Evolutionary conservation across 2,888 invertebrate genomes (phyloP).

Genomic region (Drosophila maculinotata): DNA sequence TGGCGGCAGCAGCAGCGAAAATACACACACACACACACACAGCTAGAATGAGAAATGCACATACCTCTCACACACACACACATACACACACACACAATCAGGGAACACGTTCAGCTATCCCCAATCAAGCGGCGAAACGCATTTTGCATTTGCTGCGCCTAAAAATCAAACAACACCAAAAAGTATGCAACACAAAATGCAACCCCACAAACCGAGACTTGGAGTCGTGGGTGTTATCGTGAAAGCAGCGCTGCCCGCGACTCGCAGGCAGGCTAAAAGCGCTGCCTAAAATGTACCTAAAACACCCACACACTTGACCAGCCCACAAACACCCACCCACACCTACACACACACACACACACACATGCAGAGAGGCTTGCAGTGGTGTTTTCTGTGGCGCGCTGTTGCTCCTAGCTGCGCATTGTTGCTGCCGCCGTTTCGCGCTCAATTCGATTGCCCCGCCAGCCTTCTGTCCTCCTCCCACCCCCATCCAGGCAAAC

Average conservation of each 20-base stretch:
- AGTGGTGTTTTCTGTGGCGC: conserved; percentile 8
- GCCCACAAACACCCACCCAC: conserved; percentile 5
- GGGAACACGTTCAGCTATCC: too few species aligned
- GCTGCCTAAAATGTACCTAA: conserved; percentile 64
- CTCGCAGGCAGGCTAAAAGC: conserved; percentile 36
- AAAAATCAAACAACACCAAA: conserved; percentile 76
- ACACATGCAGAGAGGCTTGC: background rate
- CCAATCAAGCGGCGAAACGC: conserved; percentile 63
- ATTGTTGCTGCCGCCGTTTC: conserved; percentile 53
- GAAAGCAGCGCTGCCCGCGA: conserved; percentile 27
- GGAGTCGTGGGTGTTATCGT: conserved; percentile 3
- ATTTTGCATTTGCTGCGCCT: conserved; percentile 67
- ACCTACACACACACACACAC: conserved; percentile 13
- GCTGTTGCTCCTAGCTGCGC: conserved; percentile 64
- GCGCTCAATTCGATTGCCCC: conserved; percentile 65
- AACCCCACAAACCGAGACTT: background rate
- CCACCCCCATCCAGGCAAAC: background rate
- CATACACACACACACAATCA: conserved; percentile 29
- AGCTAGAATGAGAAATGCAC: conserved; percentile 52
- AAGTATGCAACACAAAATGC: conserved; percentile 65
- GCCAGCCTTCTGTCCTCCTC: conserved; percentile 10
- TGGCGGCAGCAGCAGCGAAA: conserved; percentile 37
- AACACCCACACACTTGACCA: conserved; percentile 20
- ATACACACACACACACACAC: conserved; percentile 28
- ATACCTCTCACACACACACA: conserved; percentile 40